phyloP scores from a whole-genome alignment of 2,797 vertebrate genomes.

The Tauraco hartlaubi region DNA sequence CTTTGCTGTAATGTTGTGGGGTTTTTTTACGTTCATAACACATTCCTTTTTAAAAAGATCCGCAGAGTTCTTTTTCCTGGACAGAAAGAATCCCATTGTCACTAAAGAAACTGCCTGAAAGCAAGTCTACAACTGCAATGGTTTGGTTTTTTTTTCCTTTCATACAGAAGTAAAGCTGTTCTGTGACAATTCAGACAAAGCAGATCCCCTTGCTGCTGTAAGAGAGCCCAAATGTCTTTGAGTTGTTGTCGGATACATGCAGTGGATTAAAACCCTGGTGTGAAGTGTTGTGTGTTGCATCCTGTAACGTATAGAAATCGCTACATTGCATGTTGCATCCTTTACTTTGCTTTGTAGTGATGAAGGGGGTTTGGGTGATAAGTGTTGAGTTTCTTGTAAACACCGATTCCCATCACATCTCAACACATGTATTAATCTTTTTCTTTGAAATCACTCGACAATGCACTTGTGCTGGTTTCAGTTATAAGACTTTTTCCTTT shows the following conservation, averaged over 20 bases:
- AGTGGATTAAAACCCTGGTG: not conserved
- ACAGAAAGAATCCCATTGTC: not conserved
- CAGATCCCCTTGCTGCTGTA: accelerated
- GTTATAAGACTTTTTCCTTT: not conserved
- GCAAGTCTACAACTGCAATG: accelerated
- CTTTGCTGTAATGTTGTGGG: not conserved
- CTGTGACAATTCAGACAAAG: not conserved
- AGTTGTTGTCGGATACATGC: not conserved
- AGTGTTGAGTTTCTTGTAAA: not conserved
- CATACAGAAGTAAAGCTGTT: not conserved
- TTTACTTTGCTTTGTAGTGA: not conserved
- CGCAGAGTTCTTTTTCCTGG: not conserved
- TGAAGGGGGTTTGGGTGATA: not conserved
- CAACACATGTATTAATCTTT: not conserved
- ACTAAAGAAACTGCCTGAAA: not conserved
- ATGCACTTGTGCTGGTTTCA: accelerated
- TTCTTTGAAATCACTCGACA: not conserved
- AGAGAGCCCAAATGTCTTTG: not conserved
- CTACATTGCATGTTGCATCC: not conserved
- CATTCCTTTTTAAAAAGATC: not conserved
- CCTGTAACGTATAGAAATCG: not conserved
- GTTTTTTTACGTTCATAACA: not conserved
- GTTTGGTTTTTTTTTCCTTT: not conserved
- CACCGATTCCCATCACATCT: not conserved
- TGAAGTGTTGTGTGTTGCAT: not conserved